Evolutionary conservation across 1,140 invertebrate genomes (phyloP).

Genomic region (Tetranychus urticae): DNA sequence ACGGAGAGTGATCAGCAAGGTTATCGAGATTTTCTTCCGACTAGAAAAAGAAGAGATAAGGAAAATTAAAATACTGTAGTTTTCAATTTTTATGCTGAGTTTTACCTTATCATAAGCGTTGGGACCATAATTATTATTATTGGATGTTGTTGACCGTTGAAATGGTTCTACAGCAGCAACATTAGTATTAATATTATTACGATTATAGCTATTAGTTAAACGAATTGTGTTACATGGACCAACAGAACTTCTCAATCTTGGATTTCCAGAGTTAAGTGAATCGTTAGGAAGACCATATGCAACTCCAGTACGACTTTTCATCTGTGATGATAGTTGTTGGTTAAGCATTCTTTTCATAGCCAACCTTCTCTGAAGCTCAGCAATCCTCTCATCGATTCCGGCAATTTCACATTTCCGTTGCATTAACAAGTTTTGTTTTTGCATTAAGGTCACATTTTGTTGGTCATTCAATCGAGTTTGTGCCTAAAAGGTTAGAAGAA

Average conservation of each 20-base stretch:
- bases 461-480: slow-evolving; percentile 86
- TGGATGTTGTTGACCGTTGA: slow-evolving; percentile 35
- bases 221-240: not conserved
- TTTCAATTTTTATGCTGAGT: not conserved
- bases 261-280: slow-evolving; percentile 7
- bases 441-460: slow-evolving; percentile 58
- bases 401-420: slow-evolving; percentile 67
- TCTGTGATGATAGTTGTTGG: slow-evolving; percentile 52
- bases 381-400: slow-evolving; percentile 70
- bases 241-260: slow-evolving; percentile 2
- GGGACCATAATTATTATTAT: not conserved
- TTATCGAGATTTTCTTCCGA: not conserved
- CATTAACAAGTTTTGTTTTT: slow-evolving; percentile 58
- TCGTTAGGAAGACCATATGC: slow-evolving; percentile 12
- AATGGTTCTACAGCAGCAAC: slow-evolving; percentile 72
- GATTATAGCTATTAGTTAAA: not conserved
- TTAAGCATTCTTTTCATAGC: slow-evolving; percentile 63
- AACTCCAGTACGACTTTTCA: slow-evolving; percentile 22
- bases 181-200: slow-evolving; percentile 1
- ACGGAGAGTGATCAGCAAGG: slow-evolving; percentile 22
- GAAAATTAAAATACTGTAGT: no score
- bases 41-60: not conserved
- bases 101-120: not conserved
- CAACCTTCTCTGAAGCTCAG: slow-evolving; percentile 67
- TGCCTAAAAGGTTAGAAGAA: slow-evolving; percentile 35